Base-by-base conservation (phyloP, 2,113 vertebrate genomes). In the Sprattus sprattus region DNA sequence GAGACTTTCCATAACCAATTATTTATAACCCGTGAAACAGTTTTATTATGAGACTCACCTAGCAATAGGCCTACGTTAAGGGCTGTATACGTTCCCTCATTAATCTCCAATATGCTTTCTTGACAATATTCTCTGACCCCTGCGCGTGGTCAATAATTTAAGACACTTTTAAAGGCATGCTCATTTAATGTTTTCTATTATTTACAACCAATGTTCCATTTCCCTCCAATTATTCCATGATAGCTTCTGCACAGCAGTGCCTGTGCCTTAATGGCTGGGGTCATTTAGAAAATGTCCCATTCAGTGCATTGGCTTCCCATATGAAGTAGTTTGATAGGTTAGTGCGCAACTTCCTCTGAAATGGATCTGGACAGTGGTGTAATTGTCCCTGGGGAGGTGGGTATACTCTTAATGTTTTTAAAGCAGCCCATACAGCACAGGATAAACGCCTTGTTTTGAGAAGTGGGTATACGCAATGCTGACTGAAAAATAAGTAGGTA, bases 31-130 rank as follows among this genome's bases (percentile, higher is more conserved):
- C 4, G 67, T 75, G 25, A 75, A 75, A 75, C 11, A 28, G 67
- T 75, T 75, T 75, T 75, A 75, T 39, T 75, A 39, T 32, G 2
- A 75, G 67, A 15, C 67, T 32, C 9, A 6, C 13, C 67, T 28
- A 75, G 67, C 13, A 75, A 16, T 39, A 75, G 3, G 28, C 8
- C 15, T 82, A 89, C 81, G 20, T 50, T 86, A 85, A 87, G 88
- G 60, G 46, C 82, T 88, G 46, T 57, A 83, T 1, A n/a, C 39
- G 6, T 49, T 47, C 47, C 54, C n/a, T 82, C 83, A 87, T 89
- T 86, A 85, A 84, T 91, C 87, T 84, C 87, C 85, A 90, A 89
- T 89, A 88, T 86, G 85, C 89, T 89, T 92, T 89, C 86, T 85
- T 67, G 52, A 87, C 67, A 88, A 83, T 82, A 82, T 88, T 86